Evolutionary conservation across 2,797 vertebrate genomes (phyloP).

Genomic region (Typhlichthys subterraneus): DNA sequence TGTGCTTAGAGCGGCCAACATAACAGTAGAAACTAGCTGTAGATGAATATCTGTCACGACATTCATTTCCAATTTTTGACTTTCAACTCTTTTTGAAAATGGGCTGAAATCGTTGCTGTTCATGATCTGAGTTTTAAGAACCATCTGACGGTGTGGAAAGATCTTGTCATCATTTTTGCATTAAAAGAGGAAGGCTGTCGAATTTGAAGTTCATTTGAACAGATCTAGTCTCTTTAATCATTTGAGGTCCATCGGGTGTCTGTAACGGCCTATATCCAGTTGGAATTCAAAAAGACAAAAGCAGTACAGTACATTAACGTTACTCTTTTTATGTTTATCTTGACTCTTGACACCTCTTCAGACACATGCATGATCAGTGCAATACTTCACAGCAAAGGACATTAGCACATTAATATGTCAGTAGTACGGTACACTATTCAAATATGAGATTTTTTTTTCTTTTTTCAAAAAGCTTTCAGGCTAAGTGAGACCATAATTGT

Average conservation of each 20-base stretch:
- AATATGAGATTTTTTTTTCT: not conserved
- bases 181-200: slow-evolving; percentile 26
- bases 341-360: slow-evolving; percentile 9
- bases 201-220: not conserved
- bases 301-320: no score
- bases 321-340: slow-evolving; percentile 3
- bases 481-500: not conserved
- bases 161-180: slow-evolving; percentile 38
- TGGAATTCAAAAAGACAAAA: no score
- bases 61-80: slow-evolving; percentile 15
- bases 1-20: not conserved
- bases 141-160: slow-evolving; percentile 16
- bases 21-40: not conserved
- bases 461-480: not conserved
- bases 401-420: not conserved
- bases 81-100: slow-evolving; percentile 26
- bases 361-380: slow-evolving; percentile 9
- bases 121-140: slow-evolving; percentile 18
- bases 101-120: slow-evolving; percentile 7
- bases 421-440: not conserved
- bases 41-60: slow-evolving; percentile 20
- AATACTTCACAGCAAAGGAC: not conserved
- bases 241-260: no score
- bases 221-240: no score
- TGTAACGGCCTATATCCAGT: no score